Conservation (phyloP, 1,140 invertebrate species). For the Gryllus bimaculatus region DNA sequence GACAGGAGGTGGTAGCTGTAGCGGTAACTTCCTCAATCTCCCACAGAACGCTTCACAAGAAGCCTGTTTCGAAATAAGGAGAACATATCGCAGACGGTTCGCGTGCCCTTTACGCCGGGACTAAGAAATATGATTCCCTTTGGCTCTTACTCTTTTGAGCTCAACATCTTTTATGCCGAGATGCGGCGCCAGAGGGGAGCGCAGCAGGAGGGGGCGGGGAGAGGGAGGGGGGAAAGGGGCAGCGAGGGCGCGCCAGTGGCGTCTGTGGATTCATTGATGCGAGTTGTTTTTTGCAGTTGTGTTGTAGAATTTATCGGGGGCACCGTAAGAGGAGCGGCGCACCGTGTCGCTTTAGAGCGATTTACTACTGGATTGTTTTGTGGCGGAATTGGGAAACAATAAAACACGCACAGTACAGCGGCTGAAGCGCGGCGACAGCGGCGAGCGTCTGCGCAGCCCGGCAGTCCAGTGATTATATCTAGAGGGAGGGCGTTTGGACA, state of each 20-base stretch:
- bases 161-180: neutral
- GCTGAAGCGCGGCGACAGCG: neutral
- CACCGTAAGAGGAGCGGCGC: neutral
- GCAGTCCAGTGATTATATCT: neutral
- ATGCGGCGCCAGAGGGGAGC: neutral
- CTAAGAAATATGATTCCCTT: neutral
- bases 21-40: neutral
- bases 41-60: neutral
- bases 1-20: neutral
- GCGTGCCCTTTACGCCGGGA: too few species aligned
- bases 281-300: neutral
- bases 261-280: neutral
- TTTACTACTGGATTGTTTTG: neutral
- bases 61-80: neutral
- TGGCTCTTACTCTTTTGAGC: neutral
- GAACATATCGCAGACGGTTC: neutral
- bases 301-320: neutral
- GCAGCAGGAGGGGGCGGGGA: neutral
- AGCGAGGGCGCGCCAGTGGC: too few species aligned
- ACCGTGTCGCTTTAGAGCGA: neutral
- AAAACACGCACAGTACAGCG: neutral
- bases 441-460: neutral
- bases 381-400: conserved; percentile 3
- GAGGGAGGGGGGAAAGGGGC: neutral
- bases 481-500: neutral